Evolutionary conservation across 92 coral and sea anemone genomes (phyloP).

Genomic region (Porites rus): DNA sequence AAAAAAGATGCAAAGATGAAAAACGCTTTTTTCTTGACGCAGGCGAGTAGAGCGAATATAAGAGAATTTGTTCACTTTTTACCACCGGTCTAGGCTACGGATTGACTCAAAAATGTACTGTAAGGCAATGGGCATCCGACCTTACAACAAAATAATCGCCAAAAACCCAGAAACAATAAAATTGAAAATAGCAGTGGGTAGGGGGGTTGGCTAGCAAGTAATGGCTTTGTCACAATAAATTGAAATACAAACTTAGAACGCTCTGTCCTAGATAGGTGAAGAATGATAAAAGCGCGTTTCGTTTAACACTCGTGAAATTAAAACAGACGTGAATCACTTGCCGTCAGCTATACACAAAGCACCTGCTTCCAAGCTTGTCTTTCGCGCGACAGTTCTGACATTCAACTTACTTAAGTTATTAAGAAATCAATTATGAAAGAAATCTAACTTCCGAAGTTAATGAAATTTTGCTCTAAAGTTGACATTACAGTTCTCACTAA

Average conservation of each 20-base stretch:
- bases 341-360: conserved; percentile 15
- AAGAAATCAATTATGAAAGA: conserved; percentile 96
- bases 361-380: conserved; percentile 84
- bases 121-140: not conserved
- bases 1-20: not conserved
- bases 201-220: not conserved
- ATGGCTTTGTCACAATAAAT: too few relatives aligned
- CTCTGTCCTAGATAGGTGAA: not conserved
- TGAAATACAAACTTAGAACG: not conserved
- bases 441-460: conserved; percentile 89
- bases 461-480: conserved; percentile 80
- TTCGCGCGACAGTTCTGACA: conserved; percentile 87
- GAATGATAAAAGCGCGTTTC: conserved; percentile 23
- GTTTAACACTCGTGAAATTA: conserved; percentile 31
- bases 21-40: not conserved
- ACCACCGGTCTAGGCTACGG: not conserved
- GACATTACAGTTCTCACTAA: conserved; percentile 75
- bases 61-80: not conserved
- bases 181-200: not conserved
- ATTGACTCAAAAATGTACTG: not conserved
- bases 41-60: not conserved
- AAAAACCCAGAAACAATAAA: not conserved
- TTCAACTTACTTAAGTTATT: conserved; percentile 97
- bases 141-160: not conserved
- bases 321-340: conserved; percentile 9